Percentiles rank a stretch among this genome's conserved stretches.
Evolutionary conservation across 2,888 invertebrate genomes (phyloP).

Genomic region (Ennomos quercinarius): DNA sequence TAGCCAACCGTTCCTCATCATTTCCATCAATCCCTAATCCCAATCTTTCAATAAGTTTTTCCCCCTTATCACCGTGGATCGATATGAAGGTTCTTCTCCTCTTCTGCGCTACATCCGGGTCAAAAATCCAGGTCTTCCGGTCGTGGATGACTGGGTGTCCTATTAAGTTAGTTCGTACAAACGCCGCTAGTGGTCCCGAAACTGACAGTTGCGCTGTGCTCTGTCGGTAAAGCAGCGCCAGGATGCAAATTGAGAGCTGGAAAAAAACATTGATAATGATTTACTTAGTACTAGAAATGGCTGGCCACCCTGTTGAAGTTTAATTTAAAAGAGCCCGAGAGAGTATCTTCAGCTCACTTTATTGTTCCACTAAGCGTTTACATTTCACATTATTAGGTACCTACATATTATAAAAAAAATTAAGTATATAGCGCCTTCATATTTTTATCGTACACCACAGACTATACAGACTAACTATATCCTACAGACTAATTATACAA

Average conservation of each 20-base stretch:
- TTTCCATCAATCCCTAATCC: constrained; percentile 88
- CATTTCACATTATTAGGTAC: too few species aligned
- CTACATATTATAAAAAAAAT: too few species aligned
- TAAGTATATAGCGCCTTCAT: too few species aligned
- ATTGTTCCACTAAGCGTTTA: too few species aligned
- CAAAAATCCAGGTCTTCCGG: constrained; percentile 86
- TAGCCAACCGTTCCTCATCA: constrained; percentile 79
- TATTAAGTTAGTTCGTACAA: constrained; percentile 82
- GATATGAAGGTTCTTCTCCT: constrained; percentile 86
- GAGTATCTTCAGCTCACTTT: too few species aligned
- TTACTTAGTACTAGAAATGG: too few species aligned
- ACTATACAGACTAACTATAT: too few species aligned
- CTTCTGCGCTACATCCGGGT: constrained; percentile 87
- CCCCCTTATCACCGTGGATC: constrained; percentile 87
- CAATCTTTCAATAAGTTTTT: constrained; percentile 87
- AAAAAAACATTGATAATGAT: constrained; percentile 41
- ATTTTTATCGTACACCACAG: too few species aligned
- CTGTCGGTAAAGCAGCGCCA: constrained; percentile 54
- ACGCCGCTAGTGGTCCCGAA: constrained; percentile 61
- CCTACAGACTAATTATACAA: too few species aligned
- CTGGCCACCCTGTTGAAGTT: too few species aligned
- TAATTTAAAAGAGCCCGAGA: too few species aligned
- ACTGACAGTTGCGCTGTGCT: constrained; percentile 45
- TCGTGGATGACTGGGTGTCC: constrained; percentile 87
- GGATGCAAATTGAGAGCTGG: constrained; percentile 58